Conservation (phyloP, 2,888 invertebrate species). For the Aspidapion aeneum region DNA sequence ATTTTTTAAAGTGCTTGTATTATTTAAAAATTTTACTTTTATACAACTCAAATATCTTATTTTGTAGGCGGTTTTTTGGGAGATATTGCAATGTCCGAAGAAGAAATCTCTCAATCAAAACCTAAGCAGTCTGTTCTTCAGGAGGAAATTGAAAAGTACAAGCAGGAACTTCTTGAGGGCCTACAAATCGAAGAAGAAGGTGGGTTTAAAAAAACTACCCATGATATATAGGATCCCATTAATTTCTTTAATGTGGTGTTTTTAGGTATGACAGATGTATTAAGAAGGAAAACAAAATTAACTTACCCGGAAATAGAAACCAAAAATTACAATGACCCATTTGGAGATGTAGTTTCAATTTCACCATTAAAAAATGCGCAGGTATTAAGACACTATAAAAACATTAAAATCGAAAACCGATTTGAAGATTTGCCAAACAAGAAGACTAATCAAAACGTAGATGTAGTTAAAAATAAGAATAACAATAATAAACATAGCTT, state of each 20-base stretch:
- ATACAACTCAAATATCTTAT: no score
- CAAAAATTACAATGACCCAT: slow-evolving; percentile 42
- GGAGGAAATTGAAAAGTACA: slow-evolving; percentile 76
- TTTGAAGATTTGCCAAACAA: background rate
- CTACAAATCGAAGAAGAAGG: slow-evolving; percentile 84
- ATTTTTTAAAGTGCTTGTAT: no score
- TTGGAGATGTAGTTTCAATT: slow-evolving; percentile 24
- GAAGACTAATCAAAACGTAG: background rate
- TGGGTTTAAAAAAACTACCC: no score
- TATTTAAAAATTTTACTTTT: no score
- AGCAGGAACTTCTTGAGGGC: slow-evolving; percentile 79
- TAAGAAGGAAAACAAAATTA: slow-evolving; percentile 68
- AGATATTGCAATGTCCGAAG: slow-evolving; percentile 72
- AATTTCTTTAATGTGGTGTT: no score
- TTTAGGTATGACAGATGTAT: slow-evolving; percentile 55
- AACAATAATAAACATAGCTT: background rate
- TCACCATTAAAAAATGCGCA: background rate
- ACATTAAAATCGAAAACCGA: background rate
- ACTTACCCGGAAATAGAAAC: slow-evolving; percentile 41
- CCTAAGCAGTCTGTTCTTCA: slow-evolving; percentile 50
- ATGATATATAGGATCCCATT: no score
- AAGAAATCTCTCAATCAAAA: slow-evolving; percentile 29
- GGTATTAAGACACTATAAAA: background rate
- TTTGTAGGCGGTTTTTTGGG: slow-evolving; percentile 50
- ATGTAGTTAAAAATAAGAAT: background rate